Evolutionary conservation across 2,113 vertebrate species (phyloP).

Genomic region (Puffinus mauretanicus): DNA sequence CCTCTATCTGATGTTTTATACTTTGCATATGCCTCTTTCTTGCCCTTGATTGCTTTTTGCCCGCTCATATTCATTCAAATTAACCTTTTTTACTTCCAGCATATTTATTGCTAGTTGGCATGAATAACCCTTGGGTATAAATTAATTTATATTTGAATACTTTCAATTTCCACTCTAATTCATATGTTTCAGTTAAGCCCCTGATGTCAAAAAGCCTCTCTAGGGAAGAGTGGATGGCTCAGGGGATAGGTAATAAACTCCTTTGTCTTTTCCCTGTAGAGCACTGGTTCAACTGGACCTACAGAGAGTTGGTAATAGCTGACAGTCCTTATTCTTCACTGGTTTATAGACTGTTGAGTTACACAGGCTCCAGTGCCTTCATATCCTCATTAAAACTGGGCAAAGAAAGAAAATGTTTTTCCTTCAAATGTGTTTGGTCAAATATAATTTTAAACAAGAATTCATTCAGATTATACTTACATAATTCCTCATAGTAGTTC

Average conservation of each 20-base stretch:
- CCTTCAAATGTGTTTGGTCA: background rate
- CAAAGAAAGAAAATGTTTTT: background rate
- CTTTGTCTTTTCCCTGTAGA: background rate
- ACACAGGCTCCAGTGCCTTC: background rate
- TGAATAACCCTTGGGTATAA: conserved; percentile 64
- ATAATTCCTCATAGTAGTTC: background rate
- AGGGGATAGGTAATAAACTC: conserved; percentile 36
- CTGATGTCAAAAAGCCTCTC: conserved; percentile 41
- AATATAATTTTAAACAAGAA: background rate
- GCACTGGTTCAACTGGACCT: background rate
- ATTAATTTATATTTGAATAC: conserved; percentile 73
- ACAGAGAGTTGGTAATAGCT: background rate
- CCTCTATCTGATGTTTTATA: background rate
- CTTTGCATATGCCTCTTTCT: conserved; percentile 45
- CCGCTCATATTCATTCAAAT: conserved; percentile 54
- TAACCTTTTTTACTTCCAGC: conserved; percentile 47
- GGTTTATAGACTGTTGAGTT: background rate
- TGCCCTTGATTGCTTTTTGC: conserved; percentile 61
- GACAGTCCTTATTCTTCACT: background rate
- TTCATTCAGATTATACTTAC: background rate
- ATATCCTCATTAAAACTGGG: background rate
- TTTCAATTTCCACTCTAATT: conserved; percentile 69
- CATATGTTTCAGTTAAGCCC: conserved; percentile 54
- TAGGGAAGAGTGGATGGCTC: conserved; percentile 4
- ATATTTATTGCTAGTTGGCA: conserved; percentile 66